Evolutionary conservation across 2,113 vertebrate species (phyloP), one percentile per base, ranked within the genome.

Genomic region (Myotis brandtii): DNA sequence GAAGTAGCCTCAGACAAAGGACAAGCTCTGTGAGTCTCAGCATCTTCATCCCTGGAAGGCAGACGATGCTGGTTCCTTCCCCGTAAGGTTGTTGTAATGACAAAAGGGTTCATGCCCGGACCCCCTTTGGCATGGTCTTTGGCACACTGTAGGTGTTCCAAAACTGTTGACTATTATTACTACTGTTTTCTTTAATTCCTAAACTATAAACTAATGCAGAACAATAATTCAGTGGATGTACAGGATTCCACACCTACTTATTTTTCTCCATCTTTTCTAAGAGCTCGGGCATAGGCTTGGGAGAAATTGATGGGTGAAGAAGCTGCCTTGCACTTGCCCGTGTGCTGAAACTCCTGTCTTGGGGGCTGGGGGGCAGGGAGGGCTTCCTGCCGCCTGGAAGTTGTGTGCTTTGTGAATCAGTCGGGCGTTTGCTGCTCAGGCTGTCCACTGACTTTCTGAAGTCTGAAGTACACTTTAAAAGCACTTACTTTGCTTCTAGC

Each of bases 401-500:
- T 9, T 48, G 37, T 40, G 37, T 8, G 52, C 54, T 76, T 76
- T 46, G 66, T 50, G 69, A 70, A 88, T 81, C 89, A 70, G 56
- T 25, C 91, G 50, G 48, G 66, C 37, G 14, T 80, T 34, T 43
- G 32, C 11, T 56, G 93, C 84, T 90, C 76, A 75, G 67, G 30
- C 86, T 89, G n/a, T 54, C 72, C 50, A 82, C 13, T 52, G 69
- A 64, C 52, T 76, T 80, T 93, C 75, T 46, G 13, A 91, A 83
- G 64, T 17, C 37, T 64, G 87, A 86, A 90, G 80, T 7, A 80
- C n/a, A 73, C 32, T 92, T 88, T 43, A 73, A 75, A 54, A 87
- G 50, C 85, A 93, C 67, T 83, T 83, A 80, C 86, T 95, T 93
- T 89, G 66, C 54, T 79, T 93, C 90, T 89, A 64, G 54, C 50